These are phyloP conservation scores for Sclerurus mexicanus DNA, from an alignment of 2,113 vertebrate species.

Conservation along the genomic window DNA sequence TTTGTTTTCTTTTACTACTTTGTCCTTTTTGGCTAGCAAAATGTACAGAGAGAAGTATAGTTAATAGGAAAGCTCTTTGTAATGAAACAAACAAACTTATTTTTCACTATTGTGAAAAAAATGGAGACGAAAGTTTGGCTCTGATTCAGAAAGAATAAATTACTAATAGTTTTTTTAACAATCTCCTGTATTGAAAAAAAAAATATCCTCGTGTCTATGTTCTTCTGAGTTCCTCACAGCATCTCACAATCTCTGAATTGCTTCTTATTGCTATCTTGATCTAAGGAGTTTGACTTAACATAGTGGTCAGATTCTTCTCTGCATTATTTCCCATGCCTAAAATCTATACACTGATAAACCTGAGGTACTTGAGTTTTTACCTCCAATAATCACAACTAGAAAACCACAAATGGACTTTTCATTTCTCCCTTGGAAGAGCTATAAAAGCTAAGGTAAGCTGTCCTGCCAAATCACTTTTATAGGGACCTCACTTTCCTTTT, in stretches of 20 bases:
- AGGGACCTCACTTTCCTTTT: slow-evolving; percentile 10
- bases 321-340: neutral
- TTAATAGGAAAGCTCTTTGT: neutral
- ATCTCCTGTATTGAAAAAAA: neutral
- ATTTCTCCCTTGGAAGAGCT: slow-evolving; percentile 23
- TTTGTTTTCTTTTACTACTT: neutral
- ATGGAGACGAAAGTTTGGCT: neutral
- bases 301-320: neutral
- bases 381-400: slow-evolving; percentile 2
- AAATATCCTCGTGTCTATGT: neutral
- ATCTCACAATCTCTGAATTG: neutral
- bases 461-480: slow-evolving; percentile 27
- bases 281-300: neutral
- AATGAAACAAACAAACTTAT: neutral
- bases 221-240: neutral
- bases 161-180: neutral
- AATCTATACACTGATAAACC: neutral
- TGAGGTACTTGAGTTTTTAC: neutral
- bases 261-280: neutral
- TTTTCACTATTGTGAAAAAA: neutral
- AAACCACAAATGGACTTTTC: slow-evolving; percentile 39
- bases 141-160: neutral
- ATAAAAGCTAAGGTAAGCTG: slow-evolving; percentile 11
- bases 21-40: neutral
- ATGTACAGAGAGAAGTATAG: neutral